Conservation (phyloP, 30 jellyfish, hydroid and myxozoan species). For the Aurelia aurita region DNA sequence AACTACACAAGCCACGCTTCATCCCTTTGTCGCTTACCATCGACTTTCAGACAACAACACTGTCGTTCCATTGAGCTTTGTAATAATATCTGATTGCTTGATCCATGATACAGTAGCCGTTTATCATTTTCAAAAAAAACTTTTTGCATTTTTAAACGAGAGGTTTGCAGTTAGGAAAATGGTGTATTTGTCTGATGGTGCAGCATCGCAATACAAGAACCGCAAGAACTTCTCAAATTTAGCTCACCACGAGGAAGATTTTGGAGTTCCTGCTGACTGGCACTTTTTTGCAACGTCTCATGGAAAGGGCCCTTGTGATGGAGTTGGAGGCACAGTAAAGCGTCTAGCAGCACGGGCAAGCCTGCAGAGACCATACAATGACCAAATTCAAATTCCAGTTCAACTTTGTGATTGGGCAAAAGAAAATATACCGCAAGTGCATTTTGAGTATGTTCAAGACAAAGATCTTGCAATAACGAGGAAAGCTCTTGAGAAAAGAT, state of each 20-base stretch:
- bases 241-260: too few relatives aligned
- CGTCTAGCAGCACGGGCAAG: slow-evolving; percentile 65
- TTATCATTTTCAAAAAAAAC: slow-evolving; percentile 7
- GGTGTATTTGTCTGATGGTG: slow-evolving; percentile 30
- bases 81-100: slow-evolving; percentile 20
- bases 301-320: slow-evolving; percentile 61
- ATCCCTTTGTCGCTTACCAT: slow-evolving; percentile 14
- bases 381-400: slow-evolving; percentile 41
- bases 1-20: slow-evolving; percentile 46
- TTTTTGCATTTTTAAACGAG: not conserved
- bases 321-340: slow-evolving; percentile 44
- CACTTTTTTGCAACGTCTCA: slow-evolving; percentile 49
- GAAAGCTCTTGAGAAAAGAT: too few relatives aligned
- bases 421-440: too few relatives aligned
- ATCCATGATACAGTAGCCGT: slow-evolving; percentile 26
- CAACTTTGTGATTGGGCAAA: too few relatives aligned
- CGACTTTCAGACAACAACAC: not conserved
- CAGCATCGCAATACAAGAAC: too few relatives aligned
- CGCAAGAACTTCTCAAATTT: too few relatives aligned
- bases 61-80: not conserved
- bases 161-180: not conserved
- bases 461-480: too few relatives aligned
- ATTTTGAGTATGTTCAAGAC: too few relatives aligned
- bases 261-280: slow-evolving; percentile 56
- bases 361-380: slow-evolving; percentile 41